Conservation (phyloP, 2,888 invertebrate genomes). For the Elgonia sp. region DNA sequence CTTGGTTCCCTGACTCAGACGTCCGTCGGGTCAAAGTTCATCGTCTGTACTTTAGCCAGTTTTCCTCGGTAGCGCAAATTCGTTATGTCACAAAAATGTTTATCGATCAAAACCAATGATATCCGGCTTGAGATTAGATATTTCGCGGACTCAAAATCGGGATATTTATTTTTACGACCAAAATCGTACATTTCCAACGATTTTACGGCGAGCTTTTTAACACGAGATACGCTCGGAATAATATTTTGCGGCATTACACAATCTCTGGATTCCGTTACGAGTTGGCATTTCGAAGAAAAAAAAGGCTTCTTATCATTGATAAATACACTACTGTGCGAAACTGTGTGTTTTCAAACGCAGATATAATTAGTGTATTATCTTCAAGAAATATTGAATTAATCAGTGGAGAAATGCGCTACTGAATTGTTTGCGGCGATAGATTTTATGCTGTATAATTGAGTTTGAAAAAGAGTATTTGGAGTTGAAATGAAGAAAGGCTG, state of each 20-base stretch:
- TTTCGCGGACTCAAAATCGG: not conserved
- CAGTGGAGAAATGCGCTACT: not conserved
- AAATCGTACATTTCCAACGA: not conserved
- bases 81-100: slow-evolving; percentile 10
- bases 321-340: slow-evolving; percentile 57
- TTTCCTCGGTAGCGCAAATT: slow-evolving; percentile 37
- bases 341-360: slow-evolving; percentile 39
- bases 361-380: slow-evolving; percentile 48
- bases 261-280: slow-evolving; percentile 11
- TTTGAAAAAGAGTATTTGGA: too few species aligned
- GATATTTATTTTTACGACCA: not conserved
- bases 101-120: slow-evolving; percentile 37
- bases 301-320: slow-evolving; percentile 57
- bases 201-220: not conserved
- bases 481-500: too few species aligned
- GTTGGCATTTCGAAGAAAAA: slow-evolving; percentile 15
- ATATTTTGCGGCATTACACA: slow-evolving; percentile 38
- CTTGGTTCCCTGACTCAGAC: not conserved
- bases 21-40: slow-evolving; percentile 48
- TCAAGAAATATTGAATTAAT: slow-evolving; percentile 49
- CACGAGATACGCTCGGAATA: not conserved
- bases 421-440: not conserved
- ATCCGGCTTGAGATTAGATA: slow-evolving; percentile 36
- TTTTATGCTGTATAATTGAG: slow-evolving; percentile 2
- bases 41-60: slow-evolving; percentile 57